Evolutionary conservation across 2,888 invertebrate species (phyloP), one percentile per base, ranked within the genome.

Genomic region (Galerucella pusilla): DNA sequence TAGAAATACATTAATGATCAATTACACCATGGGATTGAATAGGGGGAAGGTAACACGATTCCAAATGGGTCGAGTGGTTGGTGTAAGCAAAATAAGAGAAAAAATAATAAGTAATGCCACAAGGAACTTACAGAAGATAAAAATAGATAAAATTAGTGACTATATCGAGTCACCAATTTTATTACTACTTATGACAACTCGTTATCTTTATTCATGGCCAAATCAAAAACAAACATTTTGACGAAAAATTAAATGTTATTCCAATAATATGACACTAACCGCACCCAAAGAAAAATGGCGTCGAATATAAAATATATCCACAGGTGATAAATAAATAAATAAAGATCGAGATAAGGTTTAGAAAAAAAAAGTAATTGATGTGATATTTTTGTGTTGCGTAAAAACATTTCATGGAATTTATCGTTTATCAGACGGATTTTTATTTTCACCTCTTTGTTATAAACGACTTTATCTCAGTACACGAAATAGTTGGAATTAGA

Each of bases 261-360:
- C 20, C n/a, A n/a, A 20, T 65, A 20, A 20, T 12, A 25, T 46
- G 42, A 59, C 45, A 25, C 20, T 65, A 66, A 49, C 71, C 71
- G 42, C 71, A 59, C 71, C 71, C 54, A 14, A 20, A 6, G 11
- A 46, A 71, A 65, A 57, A 71, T 71, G 71, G 71, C 71, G 65
- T 35, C n/a, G 12, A 20, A 35, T 65, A 63, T 63, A 28, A 64
- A 57, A 65, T 45, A 65, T 45, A 60, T 71, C 57, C 16, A 63
- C 10, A 46, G 65, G 42, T 57, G 52, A 25, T 65, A 57, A 71
- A 71, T 57, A 65, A 46, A 66, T 71, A 42, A 20, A 20, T 25
- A 66, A 42, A 71, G 59, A 66, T 65, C 57, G 25, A 65, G 71
- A 71, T 71, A 71, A 63, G 35, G 28, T n/a, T n/a, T 52, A 60